Evolutionary conservation across 1,140 invertebrate genomes (phyloP), one percentile per base, ranked within the genome.

Genomic region (Drosophila sulfurigaster): DNA sequence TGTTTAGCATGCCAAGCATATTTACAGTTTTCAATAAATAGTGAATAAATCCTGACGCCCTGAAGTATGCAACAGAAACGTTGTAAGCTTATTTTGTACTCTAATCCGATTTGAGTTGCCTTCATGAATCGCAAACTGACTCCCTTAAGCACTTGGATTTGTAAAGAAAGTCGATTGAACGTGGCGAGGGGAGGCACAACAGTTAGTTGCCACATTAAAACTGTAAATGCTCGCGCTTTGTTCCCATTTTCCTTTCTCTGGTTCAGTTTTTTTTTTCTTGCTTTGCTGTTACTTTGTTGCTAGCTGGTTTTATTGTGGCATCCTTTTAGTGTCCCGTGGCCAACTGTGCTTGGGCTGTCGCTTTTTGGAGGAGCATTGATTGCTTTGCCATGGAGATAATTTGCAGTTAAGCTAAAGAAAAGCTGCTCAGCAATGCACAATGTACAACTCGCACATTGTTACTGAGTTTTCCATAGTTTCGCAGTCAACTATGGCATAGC

Each of bases 341-440:
- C 7, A 32, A 32, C 30, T 54, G 38, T 28, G 43, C 8, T 32
- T 54, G 38, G 15, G 43, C 8, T 32, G 58, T 45, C n/a, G 20
- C 28, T 15, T 60, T 46, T 46, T 62, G 10, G 6, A 20, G 28
- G 3, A 7, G 32, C 49, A 52, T 74, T 69, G 71, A 69, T 69
- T 74, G 64, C 48, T 52, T 73, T 73, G 57, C 49, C 57, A 69
- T 69, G 43, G 65, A 69, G 65, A 74, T 74, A 74, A 74, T 68
- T 62, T 74, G 71, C 65, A 68, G 71, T 74, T 69, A 74, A 69
- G 41, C 65, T 38, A 30, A 41, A 49, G 32, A 38, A 59, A 69
- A 60, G 65, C 49, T 46, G 64, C 56, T 54, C 48, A 67, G 54
- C 49, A 58, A 58, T 67, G 70, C 51, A 58, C 60, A 13, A 28